Conservation (phyloP, 2,888 invertebrate genomes). For the Ernsta delagoae region DNA sequence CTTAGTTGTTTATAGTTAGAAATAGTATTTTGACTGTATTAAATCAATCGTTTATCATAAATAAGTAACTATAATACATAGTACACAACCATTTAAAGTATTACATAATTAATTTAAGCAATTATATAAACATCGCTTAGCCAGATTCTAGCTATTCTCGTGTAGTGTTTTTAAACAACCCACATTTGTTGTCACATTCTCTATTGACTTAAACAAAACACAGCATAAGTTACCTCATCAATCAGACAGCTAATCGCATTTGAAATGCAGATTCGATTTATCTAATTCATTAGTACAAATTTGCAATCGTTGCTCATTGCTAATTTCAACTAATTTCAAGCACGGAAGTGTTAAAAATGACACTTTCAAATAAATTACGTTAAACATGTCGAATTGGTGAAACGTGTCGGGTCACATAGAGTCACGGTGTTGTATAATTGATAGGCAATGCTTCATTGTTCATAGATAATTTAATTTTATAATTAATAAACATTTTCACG, state of each 20-base stretch:
- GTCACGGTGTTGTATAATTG: slow-evolving; percentile 6
- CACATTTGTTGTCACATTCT: too few relatives aligned
- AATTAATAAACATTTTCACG: too few relatives aligned
- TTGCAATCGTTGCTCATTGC: slow-evolving; percentile 21
- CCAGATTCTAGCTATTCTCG: too few relatives aligned
- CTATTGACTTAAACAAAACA: neutral
- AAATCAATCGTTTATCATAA: too few relatives aligned
- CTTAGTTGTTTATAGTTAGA: too few relatives aligned
- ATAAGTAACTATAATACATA: too few relatives aligned
- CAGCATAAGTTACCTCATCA: slow-evolving; percentile 7
- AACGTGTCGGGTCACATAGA: slow-evolving; percentile 32
- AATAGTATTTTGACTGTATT: too few relatives aligned
- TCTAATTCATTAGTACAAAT: slow-evolving; percentile 12
- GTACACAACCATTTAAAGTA: too few relatives aligned
- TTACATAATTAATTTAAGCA: too few relatives aligned
- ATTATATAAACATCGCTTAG: too few relatives aligned
- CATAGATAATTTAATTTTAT: too few relatives aligned
- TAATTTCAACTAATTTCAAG: slow-evolving; percentile 19
- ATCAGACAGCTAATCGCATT: slow-evolving; percentile 12
- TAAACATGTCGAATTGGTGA: slow-evolving; percentile 29
- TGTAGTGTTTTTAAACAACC: too few relatives aligned
- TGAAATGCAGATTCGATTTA: slow-evolving; percentile 20
- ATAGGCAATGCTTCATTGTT: neutral
- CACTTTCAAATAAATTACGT: slow-evolving; percentile 32
- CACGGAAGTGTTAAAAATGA: slow-evolving; percentile 26